Evolutionary conservation across 2,797 vertebrate species (phyloP).

Genomic region (Falco naumanni): DNA sequence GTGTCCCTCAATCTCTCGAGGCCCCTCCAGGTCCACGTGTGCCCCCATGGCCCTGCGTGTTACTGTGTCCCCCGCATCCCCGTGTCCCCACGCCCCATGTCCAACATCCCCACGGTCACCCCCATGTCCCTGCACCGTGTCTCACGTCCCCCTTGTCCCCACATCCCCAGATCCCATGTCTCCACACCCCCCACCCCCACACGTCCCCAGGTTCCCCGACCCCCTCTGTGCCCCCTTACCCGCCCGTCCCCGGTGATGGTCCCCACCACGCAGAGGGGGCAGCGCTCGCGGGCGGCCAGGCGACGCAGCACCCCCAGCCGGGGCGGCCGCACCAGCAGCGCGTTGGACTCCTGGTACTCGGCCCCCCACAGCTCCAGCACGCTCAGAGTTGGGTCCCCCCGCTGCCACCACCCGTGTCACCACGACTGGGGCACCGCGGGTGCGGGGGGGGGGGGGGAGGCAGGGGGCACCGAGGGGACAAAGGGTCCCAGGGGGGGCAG

Average conservation of each 20-base stretch:
- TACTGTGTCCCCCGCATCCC: neutral
- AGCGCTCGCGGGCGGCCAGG: conserved; percentile 87
- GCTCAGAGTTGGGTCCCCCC: conserved; percentile 90
- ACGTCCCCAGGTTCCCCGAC: neutral
- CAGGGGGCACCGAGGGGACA: too few species aligned
- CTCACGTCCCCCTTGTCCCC: neutral
- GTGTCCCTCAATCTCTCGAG: neutral
- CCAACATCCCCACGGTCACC: too few species aligned
- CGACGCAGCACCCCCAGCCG: conserved; percentile 78
- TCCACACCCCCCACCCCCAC: too few species aligned
- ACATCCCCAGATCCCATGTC: too few species aligned
- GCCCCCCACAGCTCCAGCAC: conserved; percentile 94
- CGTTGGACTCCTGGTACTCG: conserved; percentile 95
- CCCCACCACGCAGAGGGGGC: conserved; percentile 89
- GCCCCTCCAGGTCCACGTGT: neutral
- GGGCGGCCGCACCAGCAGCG: conserved; percentile 82
- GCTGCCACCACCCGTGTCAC: conserved; percentile 64
- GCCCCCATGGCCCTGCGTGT: neutral
- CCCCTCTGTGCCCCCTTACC: conserved; percentile 55
- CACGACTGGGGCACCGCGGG: neutral
- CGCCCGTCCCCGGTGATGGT: conserved; percentile 86
- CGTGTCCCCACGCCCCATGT: rapidly evolving
- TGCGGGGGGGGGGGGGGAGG: too few species aligned
- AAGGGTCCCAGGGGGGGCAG: too few species aligned
- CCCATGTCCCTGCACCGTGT: too few species aligned